Conservation (phyloP, 2,797 vertebrate species). For the Falco rusticolus region DNA sequence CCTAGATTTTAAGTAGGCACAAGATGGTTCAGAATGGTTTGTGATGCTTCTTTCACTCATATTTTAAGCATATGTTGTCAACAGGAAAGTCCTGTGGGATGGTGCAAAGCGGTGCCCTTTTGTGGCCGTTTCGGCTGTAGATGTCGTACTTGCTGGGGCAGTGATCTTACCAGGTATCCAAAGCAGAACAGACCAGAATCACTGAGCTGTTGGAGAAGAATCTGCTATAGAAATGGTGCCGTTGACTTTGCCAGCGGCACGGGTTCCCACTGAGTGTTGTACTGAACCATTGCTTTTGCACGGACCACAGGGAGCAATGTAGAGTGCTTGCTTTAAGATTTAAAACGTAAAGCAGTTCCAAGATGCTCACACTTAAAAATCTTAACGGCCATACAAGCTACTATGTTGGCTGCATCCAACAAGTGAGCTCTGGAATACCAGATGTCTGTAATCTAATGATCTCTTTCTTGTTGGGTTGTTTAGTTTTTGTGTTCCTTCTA, state of each 20-base stretch:
- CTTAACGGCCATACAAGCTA: neutral
- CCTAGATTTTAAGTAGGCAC: neutral
- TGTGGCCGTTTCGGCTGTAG: neutral
- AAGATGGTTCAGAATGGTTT: neutral
- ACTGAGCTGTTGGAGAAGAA: neutral
- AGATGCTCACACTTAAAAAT: neutral
- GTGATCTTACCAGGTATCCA: neutral
- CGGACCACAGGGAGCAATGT: neutral
- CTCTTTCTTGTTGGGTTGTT: neutral
- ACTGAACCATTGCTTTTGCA: neutral
- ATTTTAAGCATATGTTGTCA: neutral
- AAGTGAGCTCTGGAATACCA: neutral
- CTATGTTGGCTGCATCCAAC: too few species aligned
- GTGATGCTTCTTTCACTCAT: neutral
- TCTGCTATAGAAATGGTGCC: neutral
- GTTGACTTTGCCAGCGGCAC: neutral
- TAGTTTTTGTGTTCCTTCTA: neutral
- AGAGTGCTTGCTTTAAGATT: neutral
- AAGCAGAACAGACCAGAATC: neutral
- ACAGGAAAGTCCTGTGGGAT: neutral
- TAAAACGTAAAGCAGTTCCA: neutral
- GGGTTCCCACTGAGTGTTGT: accelerated
- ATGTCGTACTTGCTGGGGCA: neutral
- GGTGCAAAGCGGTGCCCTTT: neutral
- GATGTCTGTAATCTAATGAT: neutral